Evolutionary conservation across 2,888 invertebrate genomes (phyloP).

Genomic region (Steromphala cineraria): DNA sequence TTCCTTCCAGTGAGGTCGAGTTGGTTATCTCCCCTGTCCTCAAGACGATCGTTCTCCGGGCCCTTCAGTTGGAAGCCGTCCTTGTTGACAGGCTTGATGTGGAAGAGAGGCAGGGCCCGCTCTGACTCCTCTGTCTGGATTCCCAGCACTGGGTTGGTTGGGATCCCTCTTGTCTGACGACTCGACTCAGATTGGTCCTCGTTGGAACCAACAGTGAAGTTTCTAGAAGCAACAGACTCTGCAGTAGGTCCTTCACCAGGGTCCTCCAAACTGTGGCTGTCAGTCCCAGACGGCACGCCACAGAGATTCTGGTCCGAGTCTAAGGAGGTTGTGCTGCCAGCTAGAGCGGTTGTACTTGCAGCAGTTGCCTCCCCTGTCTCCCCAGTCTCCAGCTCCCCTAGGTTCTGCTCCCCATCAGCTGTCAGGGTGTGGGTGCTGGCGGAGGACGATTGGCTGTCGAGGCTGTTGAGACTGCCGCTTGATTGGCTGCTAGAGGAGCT

Average conservation of each 20-base stretch:
- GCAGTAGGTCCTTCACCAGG: not conserved
- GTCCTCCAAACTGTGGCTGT: not conserved
- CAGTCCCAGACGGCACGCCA: not conserved
- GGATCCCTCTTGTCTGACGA: not conserved
- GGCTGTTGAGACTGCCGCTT: slow-evolving; percentile 64
- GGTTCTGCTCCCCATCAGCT: slow-evolving; percentile 49
- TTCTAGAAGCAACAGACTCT: not conserved
- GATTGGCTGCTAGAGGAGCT: slow-evolving; percentile 62
- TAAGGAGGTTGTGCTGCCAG: slow-evolving; percentile 24
- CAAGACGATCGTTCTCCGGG: slow-evolving; percentile 61
- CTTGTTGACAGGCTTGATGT: slow-evolving; percentile 71
- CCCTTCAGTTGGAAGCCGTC: slow-evolving; percentile 65
- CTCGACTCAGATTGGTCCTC: not conserved
- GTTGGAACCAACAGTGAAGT: not conserved
- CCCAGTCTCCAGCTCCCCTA: slow-evolving; percentile 21
- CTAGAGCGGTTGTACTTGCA: slow-evolving; percentile 23
- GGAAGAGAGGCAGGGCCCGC: slow-evolving; percentile 64
- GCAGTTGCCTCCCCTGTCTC: slow-evolving; percentile 23
- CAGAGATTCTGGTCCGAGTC: not conserved
- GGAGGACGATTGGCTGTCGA: slow-evolving; percentile 67
- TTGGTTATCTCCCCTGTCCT: slow-evolving; percentile 71
- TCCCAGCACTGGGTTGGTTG: slow-evolving; percentile 49
- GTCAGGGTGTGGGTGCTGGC: slow-evolving; percentile 68
- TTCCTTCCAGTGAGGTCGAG: slow-evolving; percentile 63
- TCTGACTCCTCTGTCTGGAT: slow-evolving; percentile 61